A percentile compares a stretch with the other conserved stretches of the same genome.
Conservation (phyloP, 1,140 invertebrate species). For the Drosophila suzukii region DNA sequence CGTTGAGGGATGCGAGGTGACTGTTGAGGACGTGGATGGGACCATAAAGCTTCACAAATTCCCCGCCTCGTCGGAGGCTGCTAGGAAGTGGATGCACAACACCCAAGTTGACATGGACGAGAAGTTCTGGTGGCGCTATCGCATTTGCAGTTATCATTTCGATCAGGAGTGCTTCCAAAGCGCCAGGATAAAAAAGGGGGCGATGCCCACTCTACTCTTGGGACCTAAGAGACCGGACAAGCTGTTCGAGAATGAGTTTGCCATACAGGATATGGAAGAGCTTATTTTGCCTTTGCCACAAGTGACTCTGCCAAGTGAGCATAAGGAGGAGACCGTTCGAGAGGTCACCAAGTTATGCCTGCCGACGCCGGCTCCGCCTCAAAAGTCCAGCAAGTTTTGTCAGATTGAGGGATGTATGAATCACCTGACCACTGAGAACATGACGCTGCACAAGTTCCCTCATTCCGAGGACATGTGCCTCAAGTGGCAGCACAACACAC, state of each 20-base stretch:
- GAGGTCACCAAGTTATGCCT: constrained; percentile 29
- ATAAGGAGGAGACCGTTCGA: neutral
- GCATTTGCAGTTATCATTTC: constrained; percentile 74
- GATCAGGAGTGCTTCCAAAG: constrained; percentile 58
- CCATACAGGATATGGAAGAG: constrained; percentile 19
- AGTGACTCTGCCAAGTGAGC: neutral
- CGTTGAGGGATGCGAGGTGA: constrained; percentile 60
- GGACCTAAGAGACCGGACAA: constrained; percentile 41
- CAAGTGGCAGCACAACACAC: constrained; percentile 75
- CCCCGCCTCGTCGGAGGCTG: constrained; percentile 43
- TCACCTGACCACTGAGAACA: constrained; percentile 61
- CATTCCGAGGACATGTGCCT: constrained; percentile 61
- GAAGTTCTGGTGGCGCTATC: constrained; percentile 67
- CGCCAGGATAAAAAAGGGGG: constrained; percentile 46
- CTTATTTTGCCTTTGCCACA: neutral
- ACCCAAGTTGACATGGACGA: constrained; percentile 60
- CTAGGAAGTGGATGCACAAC: constrained; percentile 74
- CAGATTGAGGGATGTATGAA: constrained; percentile 64
- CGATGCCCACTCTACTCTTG: constrained; percentile 64
- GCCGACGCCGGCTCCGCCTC: constrained; percentile 44
- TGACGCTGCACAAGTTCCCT: constrained; percentile 70
- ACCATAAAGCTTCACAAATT: constrained; percentile 69
- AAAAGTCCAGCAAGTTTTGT: constrained; percentile 70
- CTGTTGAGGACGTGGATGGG: constrained; percentile 31
- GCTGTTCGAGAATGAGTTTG: constrained; percentile 62